Evolutionary conservation across 2,797 vertebrate genomes (phyloP), one percentile per base, ranked within the genome.

Genomic region (Micrastur ruficollis): DNA sequence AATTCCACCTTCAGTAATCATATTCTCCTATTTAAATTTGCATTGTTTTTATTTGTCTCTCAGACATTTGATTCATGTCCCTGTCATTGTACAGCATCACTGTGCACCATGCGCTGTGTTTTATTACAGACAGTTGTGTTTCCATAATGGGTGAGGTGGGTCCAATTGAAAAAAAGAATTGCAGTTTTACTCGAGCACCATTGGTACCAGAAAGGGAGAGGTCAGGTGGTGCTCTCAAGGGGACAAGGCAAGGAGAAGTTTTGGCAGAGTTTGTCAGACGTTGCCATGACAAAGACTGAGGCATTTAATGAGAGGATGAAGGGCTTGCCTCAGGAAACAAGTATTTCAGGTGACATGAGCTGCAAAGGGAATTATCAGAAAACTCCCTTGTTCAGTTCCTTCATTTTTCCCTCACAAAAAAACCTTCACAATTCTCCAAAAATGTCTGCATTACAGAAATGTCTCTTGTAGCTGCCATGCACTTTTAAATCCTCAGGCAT

Each of bases 1-100:
- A 96, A 97, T 96, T 96, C 86, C 53, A 88, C 81, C 75, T 81
- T 92, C 90, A 92, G 58, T 92, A 96, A 95, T 92, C 73, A 56
- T 85, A 93, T 93, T 88, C 50, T 92, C 46, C 49, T 78, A 65
- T 92, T 93, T 95, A 87, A 95, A 92, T 89, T 75, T 88, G 75
- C 75, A 70, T 87, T 92, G 81, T 47, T 96, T 93, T 94, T 86
- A 81, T 66, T 92, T 56, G 22, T 86, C 62, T 84, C 55, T 78
- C 68, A 87, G 86, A 50, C 47, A 68, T 89, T 91, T 96, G 86
- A 96, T 96, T 89, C 96, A 89, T 68, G 65, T 88, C 72, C 20
- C 61, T 83, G 91, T 81, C 89, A 59, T 26, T 7, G n/a, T 70
- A 53, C 52, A 71, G 84, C 65, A 95, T 36, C 38, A 21, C 63